These are phyloP conservation scores for Myodes glareolus DNA, from an alignment of 2,113 vertebrate species.

Conservation along the genomic window DNA sequence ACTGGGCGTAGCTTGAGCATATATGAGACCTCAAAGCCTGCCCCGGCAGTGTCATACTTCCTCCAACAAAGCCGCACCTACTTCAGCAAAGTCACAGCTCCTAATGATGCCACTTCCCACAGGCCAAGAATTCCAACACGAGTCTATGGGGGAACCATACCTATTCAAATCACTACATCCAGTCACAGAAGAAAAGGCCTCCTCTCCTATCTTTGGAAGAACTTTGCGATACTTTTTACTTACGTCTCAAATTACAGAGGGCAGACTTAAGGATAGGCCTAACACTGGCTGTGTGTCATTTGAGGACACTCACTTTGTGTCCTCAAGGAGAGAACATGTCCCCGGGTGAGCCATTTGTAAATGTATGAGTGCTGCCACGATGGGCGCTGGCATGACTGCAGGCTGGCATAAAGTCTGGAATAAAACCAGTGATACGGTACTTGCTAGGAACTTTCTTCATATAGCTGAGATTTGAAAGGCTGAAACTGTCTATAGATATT, in stretches of 20 bases:
- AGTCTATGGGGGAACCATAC: not conserved
- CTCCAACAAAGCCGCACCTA: not conserved
- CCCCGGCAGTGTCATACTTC: not conserved
- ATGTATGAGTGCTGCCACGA: not conserved
- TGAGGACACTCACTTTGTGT: not conserved
- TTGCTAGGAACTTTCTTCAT: not conserved
- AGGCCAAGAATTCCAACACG: not conserved
- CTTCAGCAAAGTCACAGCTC: not conserved
- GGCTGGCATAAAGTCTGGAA: not conserved
- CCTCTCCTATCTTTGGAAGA: not conserved
- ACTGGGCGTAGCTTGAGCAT: not conserved
- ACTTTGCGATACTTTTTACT: not conserved
- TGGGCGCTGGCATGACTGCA: not conserved
- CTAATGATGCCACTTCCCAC: not conserved
- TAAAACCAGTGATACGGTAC: not conserved
- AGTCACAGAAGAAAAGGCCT: not conserved
- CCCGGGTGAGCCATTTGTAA: not conserved
- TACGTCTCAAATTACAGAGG: slow-evolving; percentile 24
- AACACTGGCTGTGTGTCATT: not conserved
- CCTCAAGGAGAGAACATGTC: not conserved
- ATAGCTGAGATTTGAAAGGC: not conserved
- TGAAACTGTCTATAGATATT: not conserved
- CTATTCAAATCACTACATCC: not conserved
- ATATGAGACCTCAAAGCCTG: not conserved
- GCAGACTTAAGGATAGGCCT: not conserved